Percentiles rank a stretch among this genome's conserved stretches.
Conservation (phyloP, 2,797 vertebrate species). For the Thamnophis elegans region DNA sequence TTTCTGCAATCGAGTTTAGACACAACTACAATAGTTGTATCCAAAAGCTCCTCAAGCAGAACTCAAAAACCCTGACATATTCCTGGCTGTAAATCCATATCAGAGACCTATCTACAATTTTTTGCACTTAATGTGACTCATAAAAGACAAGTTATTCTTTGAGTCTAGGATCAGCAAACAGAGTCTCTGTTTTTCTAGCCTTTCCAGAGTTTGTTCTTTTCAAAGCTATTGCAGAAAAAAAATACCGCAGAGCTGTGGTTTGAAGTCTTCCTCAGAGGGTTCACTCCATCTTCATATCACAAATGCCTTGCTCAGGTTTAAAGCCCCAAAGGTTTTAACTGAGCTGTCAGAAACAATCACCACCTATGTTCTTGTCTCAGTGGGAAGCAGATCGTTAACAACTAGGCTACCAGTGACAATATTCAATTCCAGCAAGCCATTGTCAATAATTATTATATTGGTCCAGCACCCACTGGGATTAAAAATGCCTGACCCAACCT, state of each 20-base stretch:
- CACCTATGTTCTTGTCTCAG: not conserved
- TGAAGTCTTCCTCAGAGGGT: not conserved
- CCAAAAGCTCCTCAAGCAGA: not conserved
- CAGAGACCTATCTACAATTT: not conserved
- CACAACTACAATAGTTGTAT: not conserved
- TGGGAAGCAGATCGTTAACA: not conserved
- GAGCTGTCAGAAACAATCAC: not conserved
- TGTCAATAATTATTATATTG: not conserved
- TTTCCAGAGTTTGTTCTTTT: slow-evolving; percentile 22
- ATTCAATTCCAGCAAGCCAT: not conserved
- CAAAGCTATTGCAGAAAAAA: not conserved
- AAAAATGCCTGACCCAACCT: not conserved
- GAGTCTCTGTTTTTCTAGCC: slow-evolving; percentile 46
- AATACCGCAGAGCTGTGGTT: not conserved
- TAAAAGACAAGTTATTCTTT: slow-evolving; percentile 34
- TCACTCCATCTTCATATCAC: not conserved
- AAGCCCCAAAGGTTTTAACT: not conserved
- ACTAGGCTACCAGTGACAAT: not conserved
- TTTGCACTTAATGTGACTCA: slow-evolving; percentile 43
- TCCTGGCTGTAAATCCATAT: not conserved
- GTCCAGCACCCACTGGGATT: not conserved
- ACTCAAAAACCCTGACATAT: not conserved
- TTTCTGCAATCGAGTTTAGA: too few relatives aligned
- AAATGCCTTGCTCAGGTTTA: not conserved
- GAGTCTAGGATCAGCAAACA: slow-evolving; percentile 45